Percentiles rank a stretch among this genome's conserved stretches.
phyloP scores from a whole-genome alignment of 2,113 vertebrate species.

The Dicaeum eximium region DNA sequence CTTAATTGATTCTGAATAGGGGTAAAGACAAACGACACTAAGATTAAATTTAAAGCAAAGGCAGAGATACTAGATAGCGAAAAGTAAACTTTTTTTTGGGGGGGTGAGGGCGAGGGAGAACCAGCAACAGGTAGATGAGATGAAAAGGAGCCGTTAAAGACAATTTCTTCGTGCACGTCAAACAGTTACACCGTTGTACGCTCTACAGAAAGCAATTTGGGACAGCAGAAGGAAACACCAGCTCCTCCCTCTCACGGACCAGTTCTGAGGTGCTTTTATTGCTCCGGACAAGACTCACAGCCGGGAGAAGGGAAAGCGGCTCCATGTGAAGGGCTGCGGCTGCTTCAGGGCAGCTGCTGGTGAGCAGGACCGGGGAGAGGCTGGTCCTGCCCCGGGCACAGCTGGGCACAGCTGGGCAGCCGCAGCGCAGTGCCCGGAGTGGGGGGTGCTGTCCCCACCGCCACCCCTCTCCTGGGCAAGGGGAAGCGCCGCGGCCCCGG shows the following conservation, averaged over 20 bases:
- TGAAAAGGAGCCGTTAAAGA: neutral
- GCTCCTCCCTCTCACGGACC: neutral
- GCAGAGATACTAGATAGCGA: neutral
- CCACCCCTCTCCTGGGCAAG: fast-evolving
- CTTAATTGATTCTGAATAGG: neutral
- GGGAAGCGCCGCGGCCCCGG: fast-evolving
- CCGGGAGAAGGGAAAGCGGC: neutral
- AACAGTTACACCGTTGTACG: neutral
- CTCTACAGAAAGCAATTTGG: neutral
- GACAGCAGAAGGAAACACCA: neutral
- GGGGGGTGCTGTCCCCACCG: fast-evolving
- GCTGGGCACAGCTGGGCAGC: neutral
- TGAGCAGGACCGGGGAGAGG: neutral
- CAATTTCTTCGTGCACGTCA: neutral
- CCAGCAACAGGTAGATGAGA: neutral
- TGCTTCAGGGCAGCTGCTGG: fast-evolving
- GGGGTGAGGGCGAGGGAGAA: too few species aligned
- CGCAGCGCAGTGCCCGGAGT: too few species aligned
- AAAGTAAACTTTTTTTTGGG: neutral
- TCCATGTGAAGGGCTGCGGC: fast-evolving
- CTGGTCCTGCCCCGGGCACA: neutral
- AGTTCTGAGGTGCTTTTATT: neutral
- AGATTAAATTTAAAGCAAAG: neutral
- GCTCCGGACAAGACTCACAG: neutral
- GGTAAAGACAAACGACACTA: neutral